A percentile compares a stretch with the other conserved stretches of the same genome.
These are phyloP conservation scores for Bruchidius siliquastri DNA, from an alignment of 2,888 invertebrate genomes.

Conservation along the genomic window DNA sequence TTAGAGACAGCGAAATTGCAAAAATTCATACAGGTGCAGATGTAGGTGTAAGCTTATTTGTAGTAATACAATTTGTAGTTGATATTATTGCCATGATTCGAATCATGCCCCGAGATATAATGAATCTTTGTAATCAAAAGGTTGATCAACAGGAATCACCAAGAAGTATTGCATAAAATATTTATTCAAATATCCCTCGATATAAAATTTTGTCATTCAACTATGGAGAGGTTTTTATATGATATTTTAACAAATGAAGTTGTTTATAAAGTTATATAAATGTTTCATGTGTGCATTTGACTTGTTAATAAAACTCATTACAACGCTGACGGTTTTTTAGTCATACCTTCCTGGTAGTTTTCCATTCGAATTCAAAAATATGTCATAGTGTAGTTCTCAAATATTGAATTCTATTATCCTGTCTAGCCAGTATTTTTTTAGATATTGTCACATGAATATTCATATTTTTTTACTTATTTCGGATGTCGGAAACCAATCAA, in stretches of 20 bases:
- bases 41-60: not conserved
- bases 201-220: not conserved
- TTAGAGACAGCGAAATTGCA: too few species aligned
- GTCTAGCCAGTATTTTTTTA: too few species aligned
- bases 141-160: not conserved
- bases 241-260: not conserved
- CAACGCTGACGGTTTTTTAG: too few species aligned
- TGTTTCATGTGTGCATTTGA: constrained; percentile 30
- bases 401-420: too few species aligned
- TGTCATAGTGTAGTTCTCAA: too few species aligned
- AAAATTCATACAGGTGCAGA: not conserved
- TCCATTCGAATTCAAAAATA: too few species aligned
- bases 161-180: not conserved
- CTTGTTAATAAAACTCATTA: constrained; percentile 25
- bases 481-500: too few species aligned
- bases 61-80: not conserved
- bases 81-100: too few species aligned
- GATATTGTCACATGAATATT: too few species aligned
- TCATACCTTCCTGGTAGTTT: too few species aligned
- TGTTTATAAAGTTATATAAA: constrained; percentile 16
- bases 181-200: not conserved
- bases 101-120: not conserved
- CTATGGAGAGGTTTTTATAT: not conserved
- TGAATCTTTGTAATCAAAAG: not conserved
- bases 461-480: too few species aligned